These are phyloP conservation scores for Haliclona indistincta DNA, from an alignment of 37 sponge, comb jelly and placozoan genomes.

Conservation along the genomic window DNA sequence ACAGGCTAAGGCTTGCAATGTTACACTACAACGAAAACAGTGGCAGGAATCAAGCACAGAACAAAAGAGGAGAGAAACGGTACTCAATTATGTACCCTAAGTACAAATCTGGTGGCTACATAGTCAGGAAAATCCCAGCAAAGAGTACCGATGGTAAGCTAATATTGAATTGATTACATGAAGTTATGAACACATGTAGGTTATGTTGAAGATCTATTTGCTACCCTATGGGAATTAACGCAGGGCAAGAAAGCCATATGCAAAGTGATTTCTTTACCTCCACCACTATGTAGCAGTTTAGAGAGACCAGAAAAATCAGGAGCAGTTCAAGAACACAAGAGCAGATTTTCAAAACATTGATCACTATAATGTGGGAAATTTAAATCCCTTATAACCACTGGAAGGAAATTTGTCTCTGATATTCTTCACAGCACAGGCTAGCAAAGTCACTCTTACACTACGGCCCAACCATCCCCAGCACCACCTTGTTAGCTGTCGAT, in stretches of 20 bases:
- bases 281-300: neutral
- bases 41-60: slow-evolving; percentile 1
- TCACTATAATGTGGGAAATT: slow-evolving; percentile 5
- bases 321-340: neutral
- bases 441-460: neutral
- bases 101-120: slow-evolving; percentile 6
- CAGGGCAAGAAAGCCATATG: neutral
- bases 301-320: neutral
- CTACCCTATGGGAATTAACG: neutral
- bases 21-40: slow-evolving; percentile 12
- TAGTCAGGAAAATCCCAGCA: slow-evolving; percentile 1
- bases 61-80: neutral
- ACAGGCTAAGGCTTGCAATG: slow-evolving; percentile 1
- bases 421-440: neutral
- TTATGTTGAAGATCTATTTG: slow-evolving; percentile 14
- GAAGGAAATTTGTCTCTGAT: slow-evolving; percentile 1
- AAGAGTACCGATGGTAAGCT: slow-evolving; percentile 7
- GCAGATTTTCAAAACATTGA: slow-evolving; percentile 4
- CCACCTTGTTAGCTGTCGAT: slow-evolving; percentile 19
- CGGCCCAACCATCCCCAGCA: slow-evolving; percentile 17
- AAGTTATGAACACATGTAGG: neutral
- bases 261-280: neutral
- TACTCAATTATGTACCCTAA: slow-evolving; percentile 1
- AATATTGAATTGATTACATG: neutral
- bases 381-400: slow-evolving; percentile 24